These are phyloP conservation scores for Phenacoccus solenopsis DNA, from an alignment of 1,140 invertebrate species.

Conservation along the genomic window DNA sequence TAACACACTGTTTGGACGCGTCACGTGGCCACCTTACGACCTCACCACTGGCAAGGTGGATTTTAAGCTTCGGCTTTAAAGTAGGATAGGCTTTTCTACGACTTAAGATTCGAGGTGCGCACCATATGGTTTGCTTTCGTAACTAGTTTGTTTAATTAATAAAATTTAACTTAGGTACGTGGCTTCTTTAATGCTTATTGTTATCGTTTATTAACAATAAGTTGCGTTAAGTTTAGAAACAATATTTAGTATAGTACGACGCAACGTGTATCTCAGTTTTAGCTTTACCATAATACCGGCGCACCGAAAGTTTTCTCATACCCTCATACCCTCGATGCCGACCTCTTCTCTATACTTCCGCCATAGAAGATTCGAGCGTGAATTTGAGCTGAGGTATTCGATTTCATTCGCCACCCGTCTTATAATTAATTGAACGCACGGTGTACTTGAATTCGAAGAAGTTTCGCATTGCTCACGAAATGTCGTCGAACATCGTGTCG, in stretches of 20 bases:
- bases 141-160: slow-evolving; percentile 6
- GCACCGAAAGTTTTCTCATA: too few relatives aligned
- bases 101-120: too few relatives aligned
- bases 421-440: neutral
- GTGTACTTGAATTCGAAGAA: neutral
- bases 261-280: neutral
- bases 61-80: too few relatives aligned
- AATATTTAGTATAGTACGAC: neutral
- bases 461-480: neutral
- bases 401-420: neutral
- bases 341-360: too few relatives aligned
- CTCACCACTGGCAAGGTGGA: too few relatives aligned
- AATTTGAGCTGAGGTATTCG: neutral
- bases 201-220: slow-evolving; percentile 16
- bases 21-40: too few relatives aligned
- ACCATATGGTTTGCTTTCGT: neutral
- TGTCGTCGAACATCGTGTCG: too few relatives aligned
- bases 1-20: too few relatives aligned
- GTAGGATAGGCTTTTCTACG: too few relatives aligned
- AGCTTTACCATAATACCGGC: too few relatives aligned
- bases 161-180: slow-evolving; percentile 11
- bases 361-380: too few relatives aligned
- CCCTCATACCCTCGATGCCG: neutral
- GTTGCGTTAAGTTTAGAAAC: neutral
- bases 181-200: slow-evolving; percentile 16